Evolutionary conservation across 2,113 vertebrate species (phyloP).

Genomic region (Meles meles): DNA sequence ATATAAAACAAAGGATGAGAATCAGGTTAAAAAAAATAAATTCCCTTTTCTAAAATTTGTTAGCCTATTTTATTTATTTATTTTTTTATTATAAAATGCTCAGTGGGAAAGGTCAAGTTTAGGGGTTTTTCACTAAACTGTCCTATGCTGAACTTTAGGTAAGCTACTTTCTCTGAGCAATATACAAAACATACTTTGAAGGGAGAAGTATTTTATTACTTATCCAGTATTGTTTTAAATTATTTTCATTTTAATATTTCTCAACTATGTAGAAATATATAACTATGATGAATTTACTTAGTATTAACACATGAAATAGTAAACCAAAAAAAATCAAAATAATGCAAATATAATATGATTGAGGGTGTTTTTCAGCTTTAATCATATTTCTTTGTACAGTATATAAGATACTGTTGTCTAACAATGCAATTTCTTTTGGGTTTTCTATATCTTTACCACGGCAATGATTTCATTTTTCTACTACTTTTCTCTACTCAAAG

Average conservation of each 20-base stretch:
- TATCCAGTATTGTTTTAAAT: neutral
- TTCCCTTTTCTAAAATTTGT: neutral
- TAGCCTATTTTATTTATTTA: neutral
- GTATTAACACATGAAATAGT: neutral
- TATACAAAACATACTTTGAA: neutral
- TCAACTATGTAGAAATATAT: neutral
- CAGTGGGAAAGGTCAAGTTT: neutral
- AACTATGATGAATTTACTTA: neutral
- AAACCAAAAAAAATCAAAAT: neutral
- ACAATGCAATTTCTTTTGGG: neutral
- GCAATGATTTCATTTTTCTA: neutral
- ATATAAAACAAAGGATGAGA: neutral
- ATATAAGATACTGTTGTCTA: neutral
- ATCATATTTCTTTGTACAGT: neutral
- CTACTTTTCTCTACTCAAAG: neutral
- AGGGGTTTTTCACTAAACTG: neutral
- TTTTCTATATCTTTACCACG: neutral
- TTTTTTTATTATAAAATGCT: neutral
- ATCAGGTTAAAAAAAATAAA: neutral
- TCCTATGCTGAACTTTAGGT: neutral
- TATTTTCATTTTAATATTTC: neutral
- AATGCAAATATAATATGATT: neutral
- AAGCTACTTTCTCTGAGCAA: neutral
- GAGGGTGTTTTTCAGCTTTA: neutral
- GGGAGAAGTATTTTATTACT: neutral